These are phyloP conservation scores for Lasioglossum malachurum DNA, from an alignment of 2,888 invertebrate genomes.

Conservation along the genomic window DNA sequence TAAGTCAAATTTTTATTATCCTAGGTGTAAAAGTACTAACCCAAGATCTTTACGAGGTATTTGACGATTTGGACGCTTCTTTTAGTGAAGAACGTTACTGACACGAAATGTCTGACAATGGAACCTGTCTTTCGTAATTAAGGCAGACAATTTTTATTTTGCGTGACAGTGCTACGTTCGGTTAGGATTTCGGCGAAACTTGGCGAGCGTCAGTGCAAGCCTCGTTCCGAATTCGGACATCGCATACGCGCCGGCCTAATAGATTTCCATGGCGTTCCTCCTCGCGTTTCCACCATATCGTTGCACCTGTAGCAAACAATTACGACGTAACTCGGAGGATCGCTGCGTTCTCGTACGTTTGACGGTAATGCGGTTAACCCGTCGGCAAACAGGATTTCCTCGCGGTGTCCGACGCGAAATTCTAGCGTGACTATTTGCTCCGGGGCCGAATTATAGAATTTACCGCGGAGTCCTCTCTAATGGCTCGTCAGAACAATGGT, in stretches of 20 bases:
- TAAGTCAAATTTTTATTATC: too few relatives aligned
- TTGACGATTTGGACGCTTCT: too few relatives aligned
- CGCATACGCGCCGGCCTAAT: background rate
- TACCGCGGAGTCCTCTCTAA: slow-evolving; percentile 28
- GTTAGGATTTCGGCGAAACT: too few relatives aligned
- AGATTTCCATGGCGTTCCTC: background rate
- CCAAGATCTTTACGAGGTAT: too few relatives aligned
- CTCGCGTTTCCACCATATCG: background rate
- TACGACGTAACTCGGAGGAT: background rate
- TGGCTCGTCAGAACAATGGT: slow-evolving; percentile 35
- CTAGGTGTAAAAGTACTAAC: too few relatives aligned
- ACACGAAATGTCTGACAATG: too few relatives aligned
- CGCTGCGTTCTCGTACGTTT: slow-evolving; percentile 23
- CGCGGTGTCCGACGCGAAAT: slow-evolving; percentile 27
- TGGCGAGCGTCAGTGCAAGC: background rate
- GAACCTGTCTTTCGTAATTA: too few relatives aligned
- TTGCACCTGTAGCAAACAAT: slow-evolving; percentile 24
- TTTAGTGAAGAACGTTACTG: too few relatives aligned
- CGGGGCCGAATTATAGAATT: slow-evolving; percentile 53
- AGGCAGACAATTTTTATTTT: too few relatives aligned
- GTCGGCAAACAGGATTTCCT: slow-evolving; percentile 43
- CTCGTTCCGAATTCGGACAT: background rate
- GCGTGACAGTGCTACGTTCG: too few relatives aligned
- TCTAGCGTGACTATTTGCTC: slow-evolving; percentile 34
- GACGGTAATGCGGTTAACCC: slow-evolving; percentile 34